Percentiles rank a stretch among this genome's conserved stretches.
Conservation (phyloP, 2,797 vertebrate genomes). For the Gallinago solitaria region DNA sequence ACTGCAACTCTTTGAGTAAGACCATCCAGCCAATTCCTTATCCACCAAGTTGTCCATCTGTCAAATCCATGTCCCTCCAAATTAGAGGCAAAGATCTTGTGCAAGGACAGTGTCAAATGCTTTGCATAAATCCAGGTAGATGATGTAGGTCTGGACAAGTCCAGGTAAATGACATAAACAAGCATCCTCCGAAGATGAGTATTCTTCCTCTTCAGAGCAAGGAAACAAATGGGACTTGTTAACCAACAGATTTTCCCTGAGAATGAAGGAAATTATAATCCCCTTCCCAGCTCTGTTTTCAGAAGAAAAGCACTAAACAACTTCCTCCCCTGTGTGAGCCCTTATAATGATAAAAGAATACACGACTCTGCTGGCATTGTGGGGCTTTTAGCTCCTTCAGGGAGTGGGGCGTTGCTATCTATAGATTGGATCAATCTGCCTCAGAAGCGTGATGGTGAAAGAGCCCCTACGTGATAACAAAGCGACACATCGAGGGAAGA, state of each 20-base stretch:
- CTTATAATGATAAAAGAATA: neutral
- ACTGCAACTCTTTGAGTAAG: neutral
- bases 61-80: neutral
- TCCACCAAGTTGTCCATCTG: neutral
- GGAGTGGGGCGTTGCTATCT: constrained; percentile 31
- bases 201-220: neutral
- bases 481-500: neutral
- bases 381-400: neutral
- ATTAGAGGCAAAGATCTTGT: neutral
- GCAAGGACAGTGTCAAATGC: neutral
- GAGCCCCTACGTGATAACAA: neutral
- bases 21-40: neutral
- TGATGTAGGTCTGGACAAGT: neutral
- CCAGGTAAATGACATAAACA: neutral
- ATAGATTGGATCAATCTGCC: constrained; percentile 49
- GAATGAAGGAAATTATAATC: neutral
- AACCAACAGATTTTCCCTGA: neutral
- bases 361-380: neutral
- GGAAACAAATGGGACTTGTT: neutral
- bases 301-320: neutral
- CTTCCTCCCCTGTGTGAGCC: neutral
- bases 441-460: neutral
- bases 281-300: neutral
- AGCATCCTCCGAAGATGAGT: neutral
- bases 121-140: neutral